Conservation (phyloP, 2,797 vertebrate species). For the Steatocranus sp. region DNA sequence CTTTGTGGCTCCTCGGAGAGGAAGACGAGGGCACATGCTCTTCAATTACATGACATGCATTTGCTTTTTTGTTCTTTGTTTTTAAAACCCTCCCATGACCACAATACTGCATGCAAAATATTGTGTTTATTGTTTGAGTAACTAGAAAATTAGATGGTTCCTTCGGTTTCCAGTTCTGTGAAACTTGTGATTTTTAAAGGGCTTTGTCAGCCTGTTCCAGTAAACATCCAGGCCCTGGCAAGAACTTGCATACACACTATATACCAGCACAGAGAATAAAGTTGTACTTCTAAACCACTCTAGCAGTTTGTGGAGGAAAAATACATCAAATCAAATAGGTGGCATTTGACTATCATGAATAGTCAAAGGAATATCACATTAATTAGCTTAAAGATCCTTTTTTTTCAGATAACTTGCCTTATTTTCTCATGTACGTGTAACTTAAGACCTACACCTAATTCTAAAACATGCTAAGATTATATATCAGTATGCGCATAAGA, state of each 20-base stretch:
- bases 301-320: not conserved
- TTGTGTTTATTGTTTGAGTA: conserved; percentile 51
- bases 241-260: not conserved
- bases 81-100: conserved; percentile 27
- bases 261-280: not conserved
- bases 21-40: conserved; percentile 14
- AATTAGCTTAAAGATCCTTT: not conserved
- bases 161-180: not conserved
- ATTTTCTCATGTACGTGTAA: too few relatives aligned
- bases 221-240: not conserved
- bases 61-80: conserved; percentile 28
- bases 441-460: not conserved
- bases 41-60: conserved; percentile 60
- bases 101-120: conserved; percentile 16
- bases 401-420: not conserved
- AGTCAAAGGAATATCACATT: not conserved
- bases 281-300: not conserved
- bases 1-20: conserved; percentile 13
- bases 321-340: not conserved
- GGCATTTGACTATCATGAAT: not conserved
- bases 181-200: not conserved
- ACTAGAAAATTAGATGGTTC: conserved; percentile 32
- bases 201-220: conserved; percentile 33
- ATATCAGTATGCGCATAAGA: not conserved
- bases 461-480: not conserved